These are phyloP conservation scores for Syngnathus typhle DNA, from an alignment of 2,113 vertebrate genomes.

Conservation along the genomic window DNA sequence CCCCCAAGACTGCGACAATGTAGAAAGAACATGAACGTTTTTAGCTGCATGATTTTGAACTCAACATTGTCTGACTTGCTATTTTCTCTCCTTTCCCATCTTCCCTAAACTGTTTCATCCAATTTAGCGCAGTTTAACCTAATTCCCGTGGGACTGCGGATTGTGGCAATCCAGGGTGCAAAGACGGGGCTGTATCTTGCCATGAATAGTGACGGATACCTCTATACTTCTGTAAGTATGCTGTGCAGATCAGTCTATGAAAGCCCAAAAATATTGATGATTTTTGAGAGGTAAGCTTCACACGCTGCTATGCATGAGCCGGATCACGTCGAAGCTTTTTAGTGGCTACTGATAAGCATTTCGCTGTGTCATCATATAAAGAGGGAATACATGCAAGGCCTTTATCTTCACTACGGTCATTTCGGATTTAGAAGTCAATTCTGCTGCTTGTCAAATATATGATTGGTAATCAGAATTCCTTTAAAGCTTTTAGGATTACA, in stretches of 20 bases:
- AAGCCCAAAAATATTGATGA: background rate
- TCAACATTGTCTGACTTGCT: conserved; percentile 26
- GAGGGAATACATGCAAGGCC: background rate
- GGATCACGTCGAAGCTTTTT: conserved; percentile 16
- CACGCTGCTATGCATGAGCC: conserved; percentile 14
- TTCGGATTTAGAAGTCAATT: conserved; percentile 17
- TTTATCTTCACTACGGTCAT: conserved; percentile 17
- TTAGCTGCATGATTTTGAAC: conserved; percentile 10
- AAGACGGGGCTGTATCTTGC: conserved; percentile 93
- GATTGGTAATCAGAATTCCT: background rate
- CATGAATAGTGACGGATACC: conserved; percentile 96
- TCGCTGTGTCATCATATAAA: conserved; percentile 10
- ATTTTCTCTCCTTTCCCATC: conserved; percentile 11
- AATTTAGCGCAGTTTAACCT: conserved; percentile 95
- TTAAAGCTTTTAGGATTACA: background rate
- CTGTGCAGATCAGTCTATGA: conserved; percentile 5
- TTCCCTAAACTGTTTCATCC: conserved; percentile 46
- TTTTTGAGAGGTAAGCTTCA: conserved; percentile 1
- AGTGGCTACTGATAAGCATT: conserved; percentile 11
- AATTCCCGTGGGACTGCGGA: conserved; percentile 96
- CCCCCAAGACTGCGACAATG: conserved; percentile 21
- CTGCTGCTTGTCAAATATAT: conserved; percentile 7
- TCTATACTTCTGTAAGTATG: conserved; percentile 79
- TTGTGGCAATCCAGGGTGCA: conserved; percentile 96
- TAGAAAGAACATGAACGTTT: conserved; percentile 7